Evolutionary conservation across 2,113 vertebrate genomes (phyloP).

Genomic region (Mystacornis crossleyi): DNA sequence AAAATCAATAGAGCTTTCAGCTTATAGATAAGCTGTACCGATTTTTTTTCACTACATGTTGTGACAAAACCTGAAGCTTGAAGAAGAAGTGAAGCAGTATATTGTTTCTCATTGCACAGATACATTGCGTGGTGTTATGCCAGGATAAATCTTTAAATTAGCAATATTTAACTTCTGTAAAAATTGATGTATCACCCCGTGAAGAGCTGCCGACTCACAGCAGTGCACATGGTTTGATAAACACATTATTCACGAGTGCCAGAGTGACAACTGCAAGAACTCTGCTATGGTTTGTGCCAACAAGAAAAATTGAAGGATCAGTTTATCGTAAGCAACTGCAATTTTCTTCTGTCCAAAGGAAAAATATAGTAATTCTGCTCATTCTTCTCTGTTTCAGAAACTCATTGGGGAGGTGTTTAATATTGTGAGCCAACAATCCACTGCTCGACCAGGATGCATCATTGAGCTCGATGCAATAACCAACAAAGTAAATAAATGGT

Average conservation of each 20-base stretch:
- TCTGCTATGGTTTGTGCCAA: neutral
- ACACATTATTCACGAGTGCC: neutral
- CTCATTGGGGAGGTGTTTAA: conserved; percentile 98
- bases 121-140: neutral
- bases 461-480: conserved; percentile 95
- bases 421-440: conserved; percentile 98
- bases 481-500: conserved; percentile 84
- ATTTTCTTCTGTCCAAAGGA: neutral
- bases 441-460: conserved; percentile 96
- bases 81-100: neutral
- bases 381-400: conserved; percentile 83
- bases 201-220: neutral
- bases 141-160: neutral
- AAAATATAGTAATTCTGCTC: neutral
- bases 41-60: neutral
- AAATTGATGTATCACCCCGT: neutral
- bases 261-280: neutral
- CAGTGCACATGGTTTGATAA: neutral
- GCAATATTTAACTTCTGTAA: neutral
- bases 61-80: neutral
- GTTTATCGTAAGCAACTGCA: neutral
- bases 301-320: neutral
- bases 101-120: neutral
- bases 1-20: neutral
- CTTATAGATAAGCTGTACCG: neutral